phyloP scores from a whole-genome alignment of 1,140 invertebrate genomes.

The Atta texana region DNA sequence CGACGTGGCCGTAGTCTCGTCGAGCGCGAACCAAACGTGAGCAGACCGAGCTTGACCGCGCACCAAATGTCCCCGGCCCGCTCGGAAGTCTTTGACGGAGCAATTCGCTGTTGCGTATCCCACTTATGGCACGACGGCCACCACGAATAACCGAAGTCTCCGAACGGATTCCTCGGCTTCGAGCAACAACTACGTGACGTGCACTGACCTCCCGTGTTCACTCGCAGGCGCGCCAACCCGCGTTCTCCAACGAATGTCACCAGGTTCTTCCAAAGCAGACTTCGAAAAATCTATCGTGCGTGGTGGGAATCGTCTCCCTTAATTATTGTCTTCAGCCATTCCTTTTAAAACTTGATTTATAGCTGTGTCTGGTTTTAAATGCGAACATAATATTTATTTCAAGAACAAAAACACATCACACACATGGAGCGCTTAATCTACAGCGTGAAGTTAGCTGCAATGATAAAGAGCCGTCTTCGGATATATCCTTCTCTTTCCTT shows the following conservation, averaged over 20 bases:
- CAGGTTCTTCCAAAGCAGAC: neutral
- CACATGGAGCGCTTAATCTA: neutral
- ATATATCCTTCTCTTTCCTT: neutral
- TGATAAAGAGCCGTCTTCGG: neutral
- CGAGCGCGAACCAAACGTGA: neutral
- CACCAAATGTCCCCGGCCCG: slow-evolving; percentile 55
- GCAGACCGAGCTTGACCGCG: slow-evolving; percentile 27
- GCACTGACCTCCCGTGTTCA: slow-evolving; percentile 81
- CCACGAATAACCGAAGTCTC: slow-evolving; percentile 45
- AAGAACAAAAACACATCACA: neutral
- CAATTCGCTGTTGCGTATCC: neutral
- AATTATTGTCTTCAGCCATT: neutral
- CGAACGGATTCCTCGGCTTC: slow-evolving; percentile 72
- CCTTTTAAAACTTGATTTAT: neutral
- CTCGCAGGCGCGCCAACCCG: slow-evolving; percentile 58
- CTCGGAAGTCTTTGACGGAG: neutral
- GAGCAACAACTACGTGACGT: slow-evolving; percentile 84
- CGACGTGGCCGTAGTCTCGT: slow-evolving; percentile 35
- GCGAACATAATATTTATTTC: neutral
- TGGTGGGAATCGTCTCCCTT: neutral
- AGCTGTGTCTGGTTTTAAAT: neutral
- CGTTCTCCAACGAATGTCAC: slow-evolving; percentile 38
- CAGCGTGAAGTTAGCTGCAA: neutral
- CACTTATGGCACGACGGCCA: slow-evolving; percentile 28
- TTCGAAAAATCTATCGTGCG: neutral